Percentiles rank a stretch among this genome's conserved stretches.
These are phyloP conservation scores for Crenuchus spilurus DNA, from an alignment of 2,797 vertebrate species.

Conservation along the genomic window DNA sequence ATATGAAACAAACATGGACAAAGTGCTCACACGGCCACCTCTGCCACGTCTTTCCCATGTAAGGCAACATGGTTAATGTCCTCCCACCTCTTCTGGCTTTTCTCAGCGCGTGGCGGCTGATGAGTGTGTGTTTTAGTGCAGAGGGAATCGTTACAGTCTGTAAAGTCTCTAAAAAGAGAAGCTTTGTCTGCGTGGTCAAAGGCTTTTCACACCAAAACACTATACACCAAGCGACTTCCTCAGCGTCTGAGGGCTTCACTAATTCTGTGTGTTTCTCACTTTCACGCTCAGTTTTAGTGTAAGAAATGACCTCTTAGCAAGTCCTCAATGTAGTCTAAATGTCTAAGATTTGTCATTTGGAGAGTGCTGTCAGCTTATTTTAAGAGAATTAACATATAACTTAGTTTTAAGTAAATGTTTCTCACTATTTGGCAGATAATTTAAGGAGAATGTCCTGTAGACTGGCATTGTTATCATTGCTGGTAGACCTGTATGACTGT, in stretches of 20 bases:
- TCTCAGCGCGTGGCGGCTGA: slow-evolving; percentile 3
- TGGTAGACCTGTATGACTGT: too few relatives aligned
- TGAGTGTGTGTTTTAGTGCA: slow-evolving; percentile 39
- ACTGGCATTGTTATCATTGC: too few relatives aligned
- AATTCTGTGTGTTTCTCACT: neutral
- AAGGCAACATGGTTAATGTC: slow-evolving; percentile 11
- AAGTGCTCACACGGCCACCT: neutral
- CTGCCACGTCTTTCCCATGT: slow-evolving; percentile 8
- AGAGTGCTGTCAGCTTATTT: too few relatives aligned
- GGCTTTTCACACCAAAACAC: slow-evolving; percentile 67
- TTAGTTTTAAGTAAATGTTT: too few relatives aligned
- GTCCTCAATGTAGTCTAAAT: too few relatives aligned
- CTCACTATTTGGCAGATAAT: too few relatives aligned
- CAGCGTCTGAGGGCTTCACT: neutral
- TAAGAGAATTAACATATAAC: too few relatives aligned
- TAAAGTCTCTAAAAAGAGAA: slow-evolving; percentile 62
- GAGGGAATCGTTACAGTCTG: slow-evolving; percentile 60
- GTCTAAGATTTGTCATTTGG: too few relatives aligned
- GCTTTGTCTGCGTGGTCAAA: slow-evolving; percentile 64
- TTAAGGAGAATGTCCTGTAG: too few relatives aligned
- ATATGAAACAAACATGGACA: slow-evolving; percentile 18
- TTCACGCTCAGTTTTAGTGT: too few relatives aligned
- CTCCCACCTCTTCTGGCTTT: slow-evolving; percentile 11
- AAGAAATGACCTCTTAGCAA: too few relatives aligned
- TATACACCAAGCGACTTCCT: slow-evolving; percentile 59